Evolutionary conservation across 92 coral and sea anemone species (phyloP), one percentile per base, ranked within the genome.

Genomic region (Parazoanthus swiftii): DNA sequence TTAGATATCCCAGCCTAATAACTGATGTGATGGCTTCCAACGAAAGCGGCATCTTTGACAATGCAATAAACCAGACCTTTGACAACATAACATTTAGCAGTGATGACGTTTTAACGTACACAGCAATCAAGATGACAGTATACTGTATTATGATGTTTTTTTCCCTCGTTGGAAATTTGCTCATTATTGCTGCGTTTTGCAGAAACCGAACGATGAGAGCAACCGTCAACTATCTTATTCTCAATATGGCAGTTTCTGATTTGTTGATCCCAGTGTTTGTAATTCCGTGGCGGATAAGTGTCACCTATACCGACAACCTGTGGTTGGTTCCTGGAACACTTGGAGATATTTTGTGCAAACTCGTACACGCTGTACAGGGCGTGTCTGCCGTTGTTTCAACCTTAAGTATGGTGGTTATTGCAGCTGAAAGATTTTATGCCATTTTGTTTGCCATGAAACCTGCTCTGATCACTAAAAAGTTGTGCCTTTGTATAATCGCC

Each of bases 251-350:
- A 33, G 39, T 73, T 29, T 73, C 77, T 7, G 77, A 73, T 73
- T 33, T 73, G 39, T 37, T 73, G 16, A 73, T 73, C 35, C 77
- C 77, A 13, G 37, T 33, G 77, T 26, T 73, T 33, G 77, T 73
- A 15, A 73, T 73, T 73, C 77, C 44, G 77, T 73, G 77, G 77
- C 18, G 77, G 39, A 73, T 73, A 73, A 73, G 77, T 33, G 77
- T 73, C 5, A 73, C 77, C 1, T 73, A 33, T 73, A 37, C 21
- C 39, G 44, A 33, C 77, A n/a, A 73, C 42, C 6, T 33, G 77
- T 73, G 77, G 77, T 29, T 73, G 77, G 42, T 37, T 1, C 37
- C 37, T 33, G 77, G 77, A 35, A 73, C 39, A 21, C 23, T 73
- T 6, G 77, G 77, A 4, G 8, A 73, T 44, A 73, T 73, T 3